These are phyloP conservation scores for Chironex yamaguchii DNA, from an alignment of 30 jellyfish, hydroid and myxozoan species.

Conservation along the genomic window DNA sequence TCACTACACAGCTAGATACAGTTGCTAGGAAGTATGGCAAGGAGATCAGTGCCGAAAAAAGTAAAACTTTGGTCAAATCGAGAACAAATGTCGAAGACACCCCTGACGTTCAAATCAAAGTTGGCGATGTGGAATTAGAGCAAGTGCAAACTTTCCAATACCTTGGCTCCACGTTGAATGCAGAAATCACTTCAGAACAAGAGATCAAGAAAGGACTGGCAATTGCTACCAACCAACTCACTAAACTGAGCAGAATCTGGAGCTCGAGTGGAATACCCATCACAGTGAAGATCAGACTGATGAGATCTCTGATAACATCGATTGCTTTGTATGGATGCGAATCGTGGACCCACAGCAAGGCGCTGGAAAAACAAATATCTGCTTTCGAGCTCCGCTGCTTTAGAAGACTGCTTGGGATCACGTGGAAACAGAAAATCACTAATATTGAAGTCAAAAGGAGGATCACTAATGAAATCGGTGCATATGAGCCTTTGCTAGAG, in stretches of 20 bases:
- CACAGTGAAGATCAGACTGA: slow-evolving; percentile 3
- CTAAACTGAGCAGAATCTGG: slow-evolving; percentile 37
- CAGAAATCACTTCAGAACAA: too few species aligned
- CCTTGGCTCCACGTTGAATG: too few species aligned
- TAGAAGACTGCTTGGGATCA: slow-evolving; percentile 40
- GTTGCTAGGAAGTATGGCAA: slow-evolving; percentile 39
- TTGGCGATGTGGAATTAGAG: slow-evolving; percentile 23
- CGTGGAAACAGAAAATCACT: slow-evolving; percentile 39
- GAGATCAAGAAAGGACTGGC: too few species aligned
- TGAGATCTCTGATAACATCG: slow-evolving; percentile 21
- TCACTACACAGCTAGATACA: slow-evolving; percentile 40
- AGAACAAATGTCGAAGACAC: slow-evolving; percentile 3
- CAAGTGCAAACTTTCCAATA: too few species aligned
- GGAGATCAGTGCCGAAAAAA: slow-evolving; percentile 67
- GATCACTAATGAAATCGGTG: background rate
- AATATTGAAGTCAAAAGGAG: slow-evolving; percentile 8
- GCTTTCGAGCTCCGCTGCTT: slow-evolving; percentile 42
- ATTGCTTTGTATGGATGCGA: slow-evolving; percentile 37
- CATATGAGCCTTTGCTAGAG: slow-evolving; percentile 18
- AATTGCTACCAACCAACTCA: slow-evolving; percentile 48
- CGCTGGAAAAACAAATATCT: slow-evolving; percentile 14
- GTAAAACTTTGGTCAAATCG: slow-evolving; percentile 28
- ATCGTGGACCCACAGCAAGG: slow-evolving; percentile 42
- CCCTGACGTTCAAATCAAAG: background rate
- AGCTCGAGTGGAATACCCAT: slow-evolving; percentile 34